Conservation (phyloP, 2,797 vertebrate species). For the Pangasius larnaudii region DNA sequence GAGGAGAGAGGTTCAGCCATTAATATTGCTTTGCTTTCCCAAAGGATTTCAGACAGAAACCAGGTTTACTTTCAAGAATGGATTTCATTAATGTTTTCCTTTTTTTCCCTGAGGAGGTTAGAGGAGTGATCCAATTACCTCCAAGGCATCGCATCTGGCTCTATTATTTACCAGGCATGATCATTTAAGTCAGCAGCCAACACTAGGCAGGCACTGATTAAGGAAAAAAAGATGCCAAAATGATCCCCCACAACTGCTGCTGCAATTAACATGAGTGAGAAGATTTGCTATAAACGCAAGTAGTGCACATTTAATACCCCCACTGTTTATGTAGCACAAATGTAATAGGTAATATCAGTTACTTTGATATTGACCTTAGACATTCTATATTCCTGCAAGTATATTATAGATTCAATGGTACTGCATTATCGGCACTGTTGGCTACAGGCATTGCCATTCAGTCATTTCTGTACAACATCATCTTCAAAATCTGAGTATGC, state of each 20-base stretch:
- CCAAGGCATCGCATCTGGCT: slow-evolving; percentile 49
- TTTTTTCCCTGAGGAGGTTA: slow-evolving; percentile 63
- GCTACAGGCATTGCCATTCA: not conserved
- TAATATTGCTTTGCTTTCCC: slow-evolving; percentile 35
- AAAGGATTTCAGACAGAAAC: slow-evolving; percentile 53
- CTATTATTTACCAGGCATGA: slow-evolving; percentile 55
- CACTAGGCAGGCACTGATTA: slow-evolving; percentile 45
- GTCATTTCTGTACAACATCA: not conserved
- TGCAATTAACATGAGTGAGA: slow-evolving; percentile 11
- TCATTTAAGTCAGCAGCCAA: slow-evolving; percentile 49
- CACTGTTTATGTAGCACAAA: not conserved
- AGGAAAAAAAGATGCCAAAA: slow-evolving; percentile 30
- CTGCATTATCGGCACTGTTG: not conserved
- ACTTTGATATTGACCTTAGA: not conserved
- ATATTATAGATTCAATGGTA: not conserved
- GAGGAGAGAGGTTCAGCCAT: slow-evolving; percentile 40
- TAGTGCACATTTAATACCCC: not conserved
- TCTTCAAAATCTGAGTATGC: not conserved
- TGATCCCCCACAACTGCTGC: slow-evolving; percentile 10
- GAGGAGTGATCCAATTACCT: slow-evolving; percentile 59
- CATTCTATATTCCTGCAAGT: not conserved
- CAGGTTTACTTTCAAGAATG: slow-evolving; percentile 74
- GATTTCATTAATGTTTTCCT: slow-evolving; percentile 69
- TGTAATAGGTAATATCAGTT: not conserved
- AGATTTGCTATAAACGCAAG: not conserved